A percentile compares a stretch with the other conserved stretches of the same genome.
Conservation (phyloP, 2,888 invertebrate species). For the Cantharis nigra region DNA sequence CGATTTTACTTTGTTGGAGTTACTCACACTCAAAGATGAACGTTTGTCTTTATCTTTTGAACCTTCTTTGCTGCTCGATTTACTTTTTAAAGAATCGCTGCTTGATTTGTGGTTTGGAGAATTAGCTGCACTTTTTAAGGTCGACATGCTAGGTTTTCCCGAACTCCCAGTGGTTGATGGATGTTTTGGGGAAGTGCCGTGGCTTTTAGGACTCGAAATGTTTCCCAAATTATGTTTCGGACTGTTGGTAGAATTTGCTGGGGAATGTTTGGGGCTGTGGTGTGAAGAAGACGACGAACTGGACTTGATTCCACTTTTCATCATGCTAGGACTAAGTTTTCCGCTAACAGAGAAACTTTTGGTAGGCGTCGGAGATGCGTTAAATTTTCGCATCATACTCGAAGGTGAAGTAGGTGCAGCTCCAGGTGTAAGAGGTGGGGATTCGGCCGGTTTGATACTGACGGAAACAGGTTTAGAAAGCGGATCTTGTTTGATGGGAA, state of each 20-base stretch:
- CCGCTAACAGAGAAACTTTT: conserved; percentile 67
- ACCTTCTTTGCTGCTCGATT: conserved; percentile 57
- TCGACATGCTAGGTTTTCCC: conserved; percentile 88
- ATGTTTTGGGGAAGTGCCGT: conserved; percentile 81
- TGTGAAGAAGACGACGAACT: conserved; percentile 59
- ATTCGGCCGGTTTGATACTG: conserved; percentile 70
- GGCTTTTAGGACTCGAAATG: conserved; percentile 78
- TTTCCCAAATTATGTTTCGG: conserved; percentile 72
- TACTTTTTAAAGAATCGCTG: conserved; percentile 61
- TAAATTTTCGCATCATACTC: conserved; percentile 70
- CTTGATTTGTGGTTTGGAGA: conserved; percentile 70
- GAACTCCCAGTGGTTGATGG: conserved; percentile 66
- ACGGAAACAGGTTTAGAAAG: conserved; percentile 73
- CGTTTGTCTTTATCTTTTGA: conserved; percentile 56
- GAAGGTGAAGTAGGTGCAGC: conserved; percentile 66
- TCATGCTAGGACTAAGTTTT: conserved; percentile 61
- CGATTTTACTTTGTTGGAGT: conserved; percentile 61
- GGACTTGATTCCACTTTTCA: conserved; percentile 60
- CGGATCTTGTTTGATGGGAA: conserved; percentile 74
- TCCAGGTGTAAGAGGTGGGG: conserved; percentile 59
- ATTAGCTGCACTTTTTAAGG: conserved; percentile 78
- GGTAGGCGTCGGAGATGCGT: conserved; percentile 72
- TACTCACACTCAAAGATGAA: conserved; percentile 40
- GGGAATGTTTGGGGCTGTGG: conserved; percentile 76
- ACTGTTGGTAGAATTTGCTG: conserved; percentile 68